Evolutionary conservation across 1,140 invertebrate species (phyloP).

Genomic region (Campodea augens): DNA sequence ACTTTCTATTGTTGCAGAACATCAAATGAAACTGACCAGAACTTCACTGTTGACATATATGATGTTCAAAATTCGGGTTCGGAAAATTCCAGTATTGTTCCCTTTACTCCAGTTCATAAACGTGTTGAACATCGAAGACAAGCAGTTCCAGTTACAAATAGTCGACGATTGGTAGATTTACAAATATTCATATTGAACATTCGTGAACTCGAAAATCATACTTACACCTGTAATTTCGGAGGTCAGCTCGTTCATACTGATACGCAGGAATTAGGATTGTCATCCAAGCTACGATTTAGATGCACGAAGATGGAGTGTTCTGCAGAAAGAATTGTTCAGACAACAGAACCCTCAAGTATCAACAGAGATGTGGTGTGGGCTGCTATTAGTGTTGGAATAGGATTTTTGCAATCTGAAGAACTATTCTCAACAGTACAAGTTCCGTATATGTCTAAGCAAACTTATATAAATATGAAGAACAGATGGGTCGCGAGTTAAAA

Average conservation of each 20-base stretch:
- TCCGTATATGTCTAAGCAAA: neutral
- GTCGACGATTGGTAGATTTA: neutral
- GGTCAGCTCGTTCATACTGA: neutral
- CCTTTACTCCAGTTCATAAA: too few relatives aligned
- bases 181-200: neutral
- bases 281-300: neutral
- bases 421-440: neutral
- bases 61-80: too few relatives aligned
- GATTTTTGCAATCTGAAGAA: conserved; percentile 6
- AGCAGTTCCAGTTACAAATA: neutral
- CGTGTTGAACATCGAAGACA: too few relatives aligned
- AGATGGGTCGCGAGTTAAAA: conserved; percentile 1
- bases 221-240: neutral
- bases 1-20: too few relatives aligned
- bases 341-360: neutral
- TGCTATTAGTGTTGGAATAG: neutral
- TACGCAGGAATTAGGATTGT: neutral
- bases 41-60: too few relatives aligned
- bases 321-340: neutral
- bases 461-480: neutral
- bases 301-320: neutral
- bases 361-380: neutral
- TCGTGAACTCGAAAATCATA: neutral
- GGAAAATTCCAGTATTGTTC: too few relatives aligned
- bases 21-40: too few relatives aligned